These are phyloP conservation scores for Saccopteryx bilineata DNA, from an alignment of 2,113 vertebrate species.

Conservation along the genomic window DNA sequence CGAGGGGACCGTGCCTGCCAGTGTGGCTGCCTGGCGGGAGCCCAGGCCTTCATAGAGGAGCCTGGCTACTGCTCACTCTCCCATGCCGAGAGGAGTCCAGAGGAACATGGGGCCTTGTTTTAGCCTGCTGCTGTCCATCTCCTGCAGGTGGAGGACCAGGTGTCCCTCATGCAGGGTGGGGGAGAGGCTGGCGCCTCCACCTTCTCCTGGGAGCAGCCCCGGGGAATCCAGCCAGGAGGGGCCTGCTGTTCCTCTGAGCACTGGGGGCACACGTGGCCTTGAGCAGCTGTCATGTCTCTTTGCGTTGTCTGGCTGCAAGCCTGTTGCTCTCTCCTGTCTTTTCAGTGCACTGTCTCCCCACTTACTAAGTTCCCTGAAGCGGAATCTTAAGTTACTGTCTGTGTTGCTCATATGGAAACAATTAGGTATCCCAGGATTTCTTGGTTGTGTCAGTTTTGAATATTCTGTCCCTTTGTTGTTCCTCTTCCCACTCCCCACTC, in stretches of 20 bases:
- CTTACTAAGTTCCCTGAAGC: not conserved
- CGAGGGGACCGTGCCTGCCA: not conserved
- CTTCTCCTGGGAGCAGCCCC: not conserved
- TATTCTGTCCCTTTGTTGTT: not conserved
- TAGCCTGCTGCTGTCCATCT: accelerated
- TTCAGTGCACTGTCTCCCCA: not conserved
- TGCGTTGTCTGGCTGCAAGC: not conserved
- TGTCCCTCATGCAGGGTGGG: accelerated
- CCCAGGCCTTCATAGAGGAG: not conserved
- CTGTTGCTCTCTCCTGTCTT: not conserved
- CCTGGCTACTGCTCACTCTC: too few species aligned
- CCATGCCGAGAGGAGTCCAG: not conserved
- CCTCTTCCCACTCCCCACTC: too few species aligned
- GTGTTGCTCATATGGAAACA: not conserved
- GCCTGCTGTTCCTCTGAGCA: not conserved
- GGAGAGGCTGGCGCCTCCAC: not conserved
- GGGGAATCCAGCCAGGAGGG: not conserved
- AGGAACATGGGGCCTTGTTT: not conserved
- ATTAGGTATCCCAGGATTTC: not conserved
- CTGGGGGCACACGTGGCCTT: accelerated
- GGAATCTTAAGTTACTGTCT: not conserved
- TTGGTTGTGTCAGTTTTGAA: not conserved
- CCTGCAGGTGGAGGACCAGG: not conserved
- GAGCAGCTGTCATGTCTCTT: not conserved
- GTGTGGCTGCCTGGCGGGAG: not conserved